phyloP scores from a whole-genome alignment of 1,140 invertebrate genomes.

The Pogonognathellus flavescens region DNA sequence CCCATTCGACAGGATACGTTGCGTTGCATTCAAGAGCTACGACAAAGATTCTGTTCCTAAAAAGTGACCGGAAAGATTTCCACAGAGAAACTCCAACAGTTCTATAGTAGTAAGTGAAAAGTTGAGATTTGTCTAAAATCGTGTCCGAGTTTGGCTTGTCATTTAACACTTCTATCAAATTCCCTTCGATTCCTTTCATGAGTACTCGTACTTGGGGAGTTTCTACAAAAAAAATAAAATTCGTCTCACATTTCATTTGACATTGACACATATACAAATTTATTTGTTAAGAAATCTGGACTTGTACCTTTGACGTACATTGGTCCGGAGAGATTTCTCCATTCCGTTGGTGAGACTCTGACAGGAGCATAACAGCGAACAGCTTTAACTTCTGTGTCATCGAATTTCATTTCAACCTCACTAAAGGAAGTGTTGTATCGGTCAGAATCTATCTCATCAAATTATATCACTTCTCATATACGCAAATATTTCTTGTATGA shows the following conservation, averaged over 20 bases:
- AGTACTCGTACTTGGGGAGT: neutral
- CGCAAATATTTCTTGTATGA: neutral
- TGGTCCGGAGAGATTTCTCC: conserved; percentile 56
- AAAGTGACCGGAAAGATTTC: neutral
- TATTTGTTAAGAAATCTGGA: neutral
- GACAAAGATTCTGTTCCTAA: conserved; percentile 9
- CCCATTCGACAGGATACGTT: conserved; percentile 54
- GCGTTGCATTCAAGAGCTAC: conserved; percentile 56
- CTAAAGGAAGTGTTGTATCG: conserved; percentile 55
- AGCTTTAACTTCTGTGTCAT: conserved; percentile 45
- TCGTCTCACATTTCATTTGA: too few species aligned
- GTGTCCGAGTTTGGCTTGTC: neutral
- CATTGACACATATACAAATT: neutral
- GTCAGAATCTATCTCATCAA: conserved; percentile 17
- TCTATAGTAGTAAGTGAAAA: neutral
- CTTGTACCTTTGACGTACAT: conserved; percentile 53
- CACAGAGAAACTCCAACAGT: neutral
- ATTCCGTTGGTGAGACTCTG: conserved; percentile 22
- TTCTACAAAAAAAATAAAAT: neutral
- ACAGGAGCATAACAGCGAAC: conserved; percentile 55
- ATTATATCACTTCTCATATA: neutral
- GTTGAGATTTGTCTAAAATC: conserved; percentile 31
- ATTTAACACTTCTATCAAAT: neutral
- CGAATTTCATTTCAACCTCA: conserved; percentile 46
- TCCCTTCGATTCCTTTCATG: conserved; percentile 6